Conservation (phyloP, 1,140 invertebrate genomes). For the Nephila pilipes region DNA sequence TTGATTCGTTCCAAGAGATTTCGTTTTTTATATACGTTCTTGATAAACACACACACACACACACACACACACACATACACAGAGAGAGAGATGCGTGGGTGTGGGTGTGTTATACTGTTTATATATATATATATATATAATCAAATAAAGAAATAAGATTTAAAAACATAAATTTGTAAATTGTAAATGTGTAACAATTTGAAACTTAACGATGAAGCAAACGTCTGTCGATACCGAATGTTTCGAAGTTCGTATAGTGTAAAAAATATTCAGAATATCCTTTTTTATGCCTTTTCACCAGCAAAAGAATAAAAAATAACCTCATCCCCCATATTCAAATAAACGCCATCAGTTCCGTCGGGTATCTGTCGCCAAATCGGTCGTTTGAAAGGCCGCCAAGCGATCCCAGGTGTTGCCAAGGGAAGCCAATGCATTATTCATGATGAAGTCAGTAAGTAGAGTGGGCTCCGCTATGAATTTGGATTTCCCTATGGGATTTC, state of each 20-base stretch:
- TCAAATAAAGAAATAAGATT: too few relatives aligned
- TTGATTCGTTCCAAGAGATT: too few relatives aligned
- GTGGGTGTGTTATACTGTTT: too few relatives aligned
- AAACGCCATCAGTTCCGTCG: neutral
- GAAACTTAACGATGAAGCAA: too few relatives aligned
- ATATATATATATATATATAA: too few relatives aligned
- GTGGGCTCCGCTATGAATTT: slow-evolving; percentile 69
- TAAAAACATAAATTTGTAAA: too few relatives aligned
- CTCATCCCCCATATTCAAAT: neutral
- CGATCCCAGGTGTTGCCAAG: slow-evolving; percentile 65
- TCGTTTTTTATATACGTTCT: too few relatives aligned
- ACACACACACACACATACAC: too few relatives aligned
- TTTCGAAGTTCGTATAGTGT: neutral
- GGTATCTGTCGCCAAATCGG: slow-evolving; percentile 63
- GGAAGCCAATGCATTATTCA: slow-evolving; percentile 74
- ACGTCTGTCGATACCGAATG: too few relatives aligned
- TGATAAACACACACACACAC: too few relatives aligned
- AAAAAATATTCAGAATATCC: neutral
- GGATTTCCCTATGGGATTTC: slow-evolving; percentile 74
- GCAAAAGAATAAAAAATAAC: neutral
- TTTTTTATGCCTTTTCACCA: neutral
- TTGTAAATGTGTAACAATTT: too few relatives aligned
- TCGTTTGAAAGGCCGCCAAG: slow-evolving; percentile 73
- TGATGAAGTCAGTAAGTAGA: slow-evolving; percentile 15
- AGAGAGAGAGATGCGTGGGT: too few relatives aligned